These are phyloP conservation scores for Zosterops hypoxanthus DNA, from an alignment of 2,113 vertebrate species.

Conservation along the genomic window DNA sequence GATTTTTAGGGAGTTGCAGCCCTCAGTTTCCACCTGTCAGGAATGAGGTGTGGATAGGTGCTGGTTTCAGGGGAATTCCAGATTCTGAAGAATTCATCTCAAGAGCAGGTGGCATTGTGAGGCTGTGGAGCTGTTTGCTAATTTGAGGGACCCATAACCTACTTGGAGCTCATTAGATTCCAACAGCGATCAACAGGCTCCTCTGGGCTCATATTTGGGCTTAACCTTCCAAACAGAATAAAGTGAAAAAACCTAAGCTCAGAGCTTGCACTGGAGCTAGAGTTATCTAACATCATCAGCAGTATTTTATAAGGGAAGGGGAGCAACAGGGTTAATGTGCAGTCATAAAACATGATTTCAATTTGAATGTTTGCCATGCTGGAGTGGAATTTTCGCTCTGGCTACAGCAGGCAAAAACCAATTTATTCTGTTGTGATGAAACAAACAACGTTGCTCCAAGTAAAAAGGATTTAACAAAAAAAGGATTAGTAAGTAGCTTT, in stretches of 20 bases:
- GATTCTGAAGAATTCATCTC: background rate
- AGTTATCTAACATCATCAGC: background rate
- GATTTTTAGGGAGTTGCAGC: background rate
- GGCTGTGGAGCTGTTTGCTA: background rate
- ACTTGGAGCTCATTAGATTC: slow-evolving; percentile 11
- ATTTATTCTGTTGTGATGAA: background rate
- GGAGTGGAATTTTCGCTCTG: background rate
- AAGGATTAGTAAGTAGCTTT: background rate
- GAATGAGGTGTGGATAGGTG: background rate
- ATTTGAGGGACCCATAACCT: slow-evolving; percentile 24
- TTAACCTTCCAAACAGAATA: background rate
- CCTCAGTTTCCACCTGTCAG: background rate
- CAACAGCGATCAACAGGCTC: background rate
- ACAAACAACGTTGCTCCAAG: background rate
- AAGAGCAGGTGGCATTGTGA: background rate
- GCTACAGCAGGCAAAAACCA: background rate
- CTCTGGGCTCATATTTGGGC: background rate
- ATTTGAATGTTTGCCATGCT: slow-evolving; percentile 2
- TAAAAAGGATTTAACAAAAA: slow-evolving; percentile 22
- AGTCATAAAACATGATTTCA: background rate
- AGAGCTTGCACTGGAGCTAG: background rate
- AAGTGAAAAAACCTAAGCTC: background rate
- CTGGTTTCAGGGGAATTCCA: background rate
- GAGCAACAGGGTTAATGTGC: background rate
- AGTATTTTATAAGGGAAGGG: background rate